Conservation (phyloP, 2,888 invertebrate species). For the Gerosis bhagava region DNA sequence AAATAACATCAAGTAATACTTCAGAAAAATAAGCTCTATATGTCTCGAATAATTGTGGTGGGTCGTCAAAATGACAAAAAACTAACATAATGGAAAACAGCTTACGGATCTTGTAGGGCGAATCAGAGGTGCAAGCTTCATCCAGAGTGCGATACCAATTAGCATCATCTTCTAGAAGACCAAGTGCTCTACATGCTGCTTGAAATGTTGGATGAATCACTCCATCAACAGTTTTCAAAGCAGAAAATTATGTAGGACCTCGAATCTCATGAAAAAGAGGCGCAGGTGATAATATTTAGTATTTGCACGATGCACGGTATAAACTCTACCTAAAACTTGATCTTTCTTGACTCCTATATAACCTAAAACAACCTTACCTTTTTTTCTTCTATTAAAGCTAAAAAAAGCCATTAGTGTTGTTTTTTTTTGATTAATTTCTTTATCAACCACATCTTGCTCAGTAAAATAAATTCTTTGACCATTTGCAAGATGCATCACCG, state of each 20-base stretch:
- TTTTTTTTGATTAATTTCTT: conserved; percentile 28
- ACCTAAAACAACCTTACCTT: conserved; percentile 29
- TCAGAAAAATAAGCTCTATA: no score
- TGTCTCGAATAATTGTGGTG: conserved; percentile 28
- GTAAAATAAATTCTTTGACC: conserved; percentile 32
- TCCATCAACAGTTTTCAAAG: conserved; percentile 41
- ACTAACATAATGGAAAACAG: background rate
- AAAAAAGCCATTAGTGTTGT: conserved; percentile 39
- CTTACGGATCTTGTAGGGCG: background rate
- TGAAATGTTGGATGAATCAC: conserved; percentile 37
- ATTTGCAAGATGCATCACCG: conserved; percentile 27
- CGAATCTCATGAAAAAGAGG: conserved; percentile 30
- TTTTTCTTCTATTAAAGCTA: conserved; percentile 25
- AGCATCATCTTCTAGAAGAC: conserved; percentile 47
- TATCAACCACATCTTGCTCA: conserved; percentile 27
- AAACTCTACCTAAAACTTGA: conserved; percentile 32
- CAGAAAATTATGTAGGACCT: conserved; percentile 36
- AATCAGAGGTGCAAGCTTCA: conserved; percentile 12
- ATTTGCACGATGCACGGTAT: conserved; percentile 30
- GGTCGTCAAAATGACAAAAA: conserved; percentile 24
- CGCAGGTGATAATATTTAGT: conserved; percentile 34
- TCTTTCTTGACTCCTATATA: conserved; percentile 28
- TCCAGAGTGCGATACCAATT: conserved; percentile 41
- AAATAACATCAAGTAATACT: no score
- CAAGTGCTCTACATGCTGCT: conserved; percentile 39